Evolutionary conservation across 2,888 invertebrate species (phyloP).

Genomic region (Cactoblastis cactorum): DNA sequence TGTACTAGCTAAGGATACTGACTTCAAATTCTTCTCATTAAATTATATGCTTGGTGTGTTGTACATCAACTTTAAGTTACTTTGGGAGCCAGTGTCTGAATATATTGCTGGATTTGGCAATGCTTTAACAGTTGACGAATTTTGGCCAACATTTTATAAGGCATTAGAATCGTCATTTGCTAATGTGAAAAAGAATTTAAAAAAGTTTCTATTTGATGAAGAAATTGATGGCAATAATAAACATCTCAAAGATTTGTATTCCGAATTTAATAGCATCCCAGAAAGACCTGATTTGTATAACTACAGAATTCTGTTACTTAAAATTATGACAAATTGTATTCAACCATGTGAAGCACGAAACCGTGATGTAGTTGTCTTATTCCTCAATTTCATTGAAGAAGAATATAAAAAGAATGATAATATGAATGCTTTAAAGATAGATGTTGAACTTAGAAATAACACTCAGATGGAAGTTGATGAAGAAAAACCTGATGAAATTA

Average conservation of each 20-base stretch:
- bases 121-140: conserved; percentile 78
- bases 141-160: conserved; percentile 85
- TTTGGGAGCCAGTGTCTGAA: conserved; percentile 92
- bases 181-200: conserved; percentile 60
- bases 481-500: conserved; percentile 38
- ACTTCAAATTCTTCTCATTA: conserved; percentile 83
- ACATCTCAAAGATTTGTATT: conserved; percentile 51
- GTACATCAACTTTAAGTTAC: conserved; percentile 90
- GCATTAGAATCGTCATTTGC: conserved; percentile 77
- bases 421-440: conserved; percentile 69
- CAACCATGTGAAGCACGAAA: conserved; percentile 89
- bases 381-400: conserved; percentile 88
- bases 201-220: conserved; percentile 49
- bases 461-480: conserved; percentile 50
- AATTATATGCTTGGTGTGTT: conserved; percentile 90
- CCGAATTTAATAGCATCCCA: conserved; percentile 57
- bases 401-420: conserved; percentile 64
- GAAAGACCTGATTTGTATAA: conserved; percentile 86
- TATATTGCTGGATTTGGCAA: conserved; percentile 87
- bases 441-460: conserved; percentile 80
- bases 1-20: conserved; percentile 75
- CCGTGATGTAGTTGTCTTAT: conserved; percentile 87
- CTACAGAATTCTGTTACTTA: conserved; percentile 90
- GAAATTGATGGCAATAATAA: conserved; percentile 52
- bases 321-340: conserved; percentile 85